Evolutionary conservation across 2,113 vertebrate genomes (phyloP).

Genomic region (Plecotus auritus): DNA sequence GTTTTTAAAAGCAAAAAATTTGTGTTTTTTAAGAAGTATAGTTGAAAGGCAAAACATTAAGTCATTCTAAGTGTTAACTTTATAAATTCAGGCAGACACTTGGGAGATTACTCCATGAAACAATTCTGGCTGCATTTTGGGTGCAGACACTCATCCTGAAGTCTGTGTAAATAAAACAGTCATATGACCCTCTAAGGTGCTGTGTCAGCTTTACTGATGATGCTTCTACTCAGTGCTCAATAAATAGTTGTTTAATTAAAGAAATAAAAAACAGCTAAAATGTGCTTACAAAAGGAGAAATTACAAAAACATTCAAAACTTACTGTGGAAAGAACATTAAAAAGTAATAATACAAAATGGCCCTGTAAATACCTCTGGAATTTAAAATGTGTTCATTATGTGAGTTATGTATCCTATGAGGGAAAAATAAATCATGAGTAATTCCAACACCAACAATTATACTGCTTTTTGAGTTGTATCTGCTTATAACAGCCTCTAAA

Average conservation of each 20-base stretch:
- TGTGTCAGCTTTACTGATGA: background rate
- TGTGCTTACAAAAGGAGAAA: background rate
- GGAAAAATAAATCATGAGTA: background rate
- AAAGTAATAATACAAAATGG: background rate
- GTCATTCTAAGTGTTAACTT: conserved; percentile 5
- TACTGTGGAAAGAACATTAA: background rate
- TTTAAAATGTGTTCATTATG: conserved; percentile 4
- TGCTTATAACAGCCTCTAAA: background rate
- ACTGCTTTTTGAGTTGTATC: background rate
- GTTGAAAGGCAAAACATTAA: background rate
- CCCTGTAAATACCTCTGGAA: background rate
- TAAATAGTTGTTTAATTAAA: background rate
- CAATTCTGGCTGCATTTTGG: background rate
- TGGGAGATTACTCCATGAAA: background rate
- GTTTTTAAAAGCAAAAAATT: background rate
- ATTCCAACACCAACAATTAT: background rate
- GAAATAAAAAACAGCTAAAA: background rate
- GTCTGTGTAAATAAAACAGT: background rate
- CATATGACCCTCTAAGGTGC: background rate
- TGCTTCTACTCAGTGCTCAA: background rate
- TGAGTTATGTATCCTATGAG: background rate
- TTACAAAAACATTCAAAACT: background rate
- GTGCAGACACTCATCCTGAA: background rate
- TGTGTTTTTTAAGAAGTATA: background rate
- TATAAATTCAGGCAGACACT: background rate